Evolutionary conservation across 1,140 invertebrate species (phyloP).

Genomic region (Adoxophyes honmai): DNA sequence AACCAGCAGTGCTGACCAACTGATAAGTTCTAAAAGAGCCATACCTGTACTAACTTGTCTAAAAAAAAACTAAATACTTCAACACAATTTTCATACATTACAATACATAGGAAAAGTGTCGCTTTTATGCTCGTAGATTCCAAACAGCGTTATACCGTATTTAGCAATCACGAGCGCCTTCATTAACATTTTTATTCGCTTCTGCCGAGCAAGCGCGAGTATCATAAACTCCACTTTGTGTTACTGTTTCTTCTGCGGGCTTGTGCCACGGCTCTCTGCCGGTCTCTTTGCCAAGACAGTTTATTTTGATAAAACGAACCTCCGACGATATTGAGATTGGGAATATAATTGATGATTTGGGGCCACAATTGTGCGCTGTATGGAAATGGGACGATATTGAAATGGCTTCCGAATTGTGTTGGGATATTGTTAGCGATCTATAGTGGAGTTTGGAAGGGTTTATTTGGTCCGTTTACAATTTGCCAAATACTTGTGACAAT

Average conservation of each 20-base stretch:
- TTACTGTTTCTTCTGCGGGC: not conserved
- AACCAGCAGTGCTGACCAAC: too few relatives aligned
- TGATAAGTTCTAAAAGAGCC: too few relatives aligned
- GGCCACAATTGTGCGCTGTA: slow-evolving; percentile 7
- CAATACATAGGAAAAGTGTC: too few relatives aligned
- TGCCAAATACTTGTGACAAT: not conserved
- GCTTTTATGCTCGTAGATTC: too few relatives aligned
- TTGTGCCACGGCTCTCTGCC: not conserved
- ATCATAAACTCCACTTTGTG: too few relatives aligned
- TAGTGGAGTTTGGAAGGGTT: slow-evolving; percentile 4
- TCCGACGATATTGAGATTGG: slow-evolving; percentile 7
- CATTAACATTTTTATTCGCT: too few relatives aligned
- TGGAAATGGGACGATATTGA: slow-evolving; percentile 10
- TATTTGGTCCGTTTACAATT: slow-evolving; percentile 3
- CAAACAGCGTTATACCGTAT: too few relatives aligned
- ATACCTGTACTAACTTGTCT: too few relatives aligned
- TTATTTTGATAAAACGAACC: slow-evolving; percentile 15
- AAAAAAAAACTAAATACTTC: too few relatives aligned
- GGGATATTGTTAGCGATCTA: slow-evolving; percentile 11
- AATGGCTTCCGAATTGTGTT: slow-evolving; percentile 9
- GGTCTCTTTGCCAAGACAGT: slow-evolving; percentile 13
- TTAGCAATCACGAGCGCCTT: too few relatives aligned
- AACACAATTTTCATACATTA: too few relatives aligned
- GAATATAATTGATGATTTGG: slow-evolving; percentile 7
- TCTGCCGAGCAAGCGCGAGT: too few relatives aligned